Conservation (phyloP, 2,797 vertebrate species). For the Pangasius larnaudii region DNA sequence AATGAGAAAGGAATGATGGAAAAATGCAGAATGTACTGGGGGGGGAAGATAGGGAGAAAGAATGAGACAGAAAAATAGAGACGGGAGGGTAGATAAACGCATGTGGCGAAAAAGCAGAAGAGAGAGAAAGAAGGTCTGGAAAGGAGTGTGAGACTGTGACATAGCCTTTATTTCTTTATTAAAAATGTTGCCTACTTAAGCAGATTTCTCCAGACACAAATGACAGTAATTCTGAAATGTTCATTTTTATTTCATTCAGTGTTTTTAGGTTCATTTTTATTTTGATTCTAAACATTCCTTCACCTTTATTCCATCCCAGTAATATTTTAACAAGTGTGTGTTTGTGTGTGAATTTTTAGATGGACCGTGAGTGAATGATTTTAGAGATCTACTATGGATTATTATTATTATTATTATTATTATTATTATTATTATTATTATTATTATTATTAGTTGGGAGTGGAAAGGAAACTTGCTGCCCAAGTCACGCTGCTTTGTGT, state of each 20-base stretch:
- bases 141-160: background rate
- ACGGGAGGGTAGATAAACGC: background rate
- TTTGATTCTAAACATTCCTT: background rate
- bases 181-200: background rate
- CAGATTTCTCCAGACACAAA: background rate
- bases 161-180: background rate
- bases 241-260: background rate
- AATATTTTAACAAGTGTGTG: background rate
- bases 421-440: conserved; percentile 33
- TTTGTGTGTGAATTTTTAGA: conserved; percentile 1
- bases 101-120: background rate
- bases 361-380: background rate
- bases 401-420: background rate
- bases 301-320: background rate
- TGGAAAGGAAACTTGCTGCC: conserved; percentile 46
- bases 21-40: background rate
- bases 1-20: background rate
- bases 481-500: conserved; percentile 74
- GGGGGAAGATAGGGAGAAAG: background rate
- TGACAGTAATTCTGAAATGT: background rate
- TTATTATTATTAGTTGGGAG: conserved; percentile 37
- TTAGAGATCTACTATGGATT: background rate
- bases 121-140: background rate
- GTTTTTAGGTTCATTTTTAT: background rate
- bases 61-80: background rate